phyloP scores from a whole-genome alignment of 2,113 vertebrate genomes.

The Muntiacus reevesi region DNA sequence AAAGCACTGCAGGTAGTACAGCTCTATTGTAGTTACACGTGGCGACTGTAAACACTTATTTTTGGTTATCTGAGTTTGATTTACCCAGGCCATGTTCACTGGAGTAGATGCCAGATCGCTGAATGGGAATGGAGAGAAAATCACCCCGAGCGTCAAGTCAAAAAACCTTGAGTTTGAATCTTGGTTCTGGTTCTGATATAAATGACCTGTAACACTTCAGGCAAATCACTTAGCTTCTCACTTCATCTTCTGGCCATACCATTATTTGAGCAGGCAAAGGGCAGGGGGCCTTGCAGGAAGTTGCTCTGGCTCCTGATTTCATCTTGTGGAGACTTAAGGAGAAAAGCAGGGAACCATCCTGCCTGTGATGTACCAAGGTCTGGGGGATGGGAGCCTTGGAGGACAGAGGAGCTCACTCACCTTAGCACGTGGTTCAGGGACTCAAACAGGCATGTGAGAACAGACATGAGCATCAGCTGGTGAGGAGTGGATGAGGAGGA shows the following conservation, averaged over 20 bases:
- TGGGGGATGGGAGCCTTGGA: background rate
- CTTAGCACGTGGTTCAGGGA: slow-evolving; percentile 93
- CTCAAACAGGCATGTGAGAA: slow-evolving; percentile 94
- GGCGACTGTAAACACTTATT: background rate
- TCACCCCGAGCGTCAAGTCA: background rate
- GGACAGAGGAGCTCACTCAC: slow-evolving; percentile 73
- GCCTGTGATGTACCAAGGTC: background rate
- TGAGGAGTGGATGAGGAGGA: background rate
- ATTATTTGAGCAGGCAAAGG: background rate
- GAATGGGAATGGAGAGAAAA: background rate
- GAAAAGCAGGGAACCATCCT: background rate
- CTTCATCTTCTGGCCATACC: background rate
- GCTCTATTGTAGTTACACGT: background rate
- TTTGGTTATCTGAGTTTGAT: background rate
- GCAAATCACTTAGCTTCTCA: background rate
- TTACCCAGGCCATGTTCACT: background rate
- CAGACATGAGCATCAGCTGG: slow-evolving; percentile 95
- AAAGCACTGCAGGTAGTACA: background rate
- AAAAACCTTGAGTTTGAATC: background rate
- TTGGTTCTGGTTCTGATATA: background rate
- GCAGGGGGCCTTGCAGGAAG: background rate
- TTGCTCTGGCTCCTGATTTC: background rate
- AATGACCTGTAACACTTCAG: background rate
- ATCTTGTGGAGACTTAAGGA: background rate
- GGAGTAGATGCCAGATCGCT: background rate